These are phyloP conservation scores for Stenodera caucasica DNA, from an alignment of 2,888 invertebrate species.

Conservation along the genomic window DNA sequence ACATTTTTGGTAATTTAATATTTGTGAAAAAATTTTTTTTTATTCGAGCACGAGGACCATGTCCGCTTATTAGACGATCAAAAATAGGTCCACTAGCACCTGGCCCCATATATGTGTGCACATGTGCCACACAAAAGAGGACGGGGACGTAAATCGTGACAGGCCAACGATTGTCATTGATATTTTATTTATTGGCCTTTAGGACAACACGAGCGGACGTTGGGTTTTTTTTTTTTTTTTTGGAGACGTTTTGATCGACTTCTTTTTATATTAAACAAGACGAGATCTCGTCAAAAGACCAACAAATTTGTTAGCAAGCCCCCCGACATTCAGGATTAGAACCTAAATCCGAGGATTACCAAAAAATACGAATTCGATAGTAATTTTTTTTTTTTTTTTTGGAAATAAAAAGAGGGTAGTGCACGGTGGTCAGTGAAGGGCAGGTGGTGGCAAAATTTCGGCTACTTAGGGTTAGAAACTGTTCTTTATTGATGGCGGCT, in stretches of 20 bases:
- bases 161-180: constrained; percentile 53
- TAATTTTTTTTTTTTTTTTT: not conserved
- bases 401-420: not conserved
- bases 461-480: constrained; percentile 30
- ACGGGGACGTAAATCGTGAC: constrained; percentile 42
- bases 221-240: constrained; percentile 35
- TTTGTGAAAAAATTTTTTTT: not conserved
- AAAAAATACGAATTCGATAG: not conserved
- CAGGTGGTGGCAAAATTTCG: constrained; percentile 26
- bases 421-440: constrained; percentile 21
- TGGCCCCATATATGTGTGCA: constrained; percentile 36
- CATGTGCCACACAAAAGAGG: constrained; percentile 46
- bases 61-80: constrained; percentile 34
- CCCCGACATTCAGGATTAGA: not conserved
- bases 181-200: constrained; percentile 55
- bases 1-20: constrained; percentile 1
- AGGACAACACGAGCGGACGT: constrained; percentile 40
- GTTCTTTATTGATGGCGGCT: constrained; percentile 21
- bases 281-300: not conserved
- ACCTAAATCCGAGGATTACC: not conserved
- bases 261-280: not conserved
- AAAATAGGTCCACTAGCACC: constrained; percentile 34
- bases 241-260: constrained; percentile 23
- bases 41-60: constrained; percentile 31
- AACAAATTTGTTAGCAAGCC: not conserved